These are phyloP conservation scores for Numenius phaeopus DNA, from an alignment of 2,797 vertebrate genomes.

Conservation along the genomic window DNA sequence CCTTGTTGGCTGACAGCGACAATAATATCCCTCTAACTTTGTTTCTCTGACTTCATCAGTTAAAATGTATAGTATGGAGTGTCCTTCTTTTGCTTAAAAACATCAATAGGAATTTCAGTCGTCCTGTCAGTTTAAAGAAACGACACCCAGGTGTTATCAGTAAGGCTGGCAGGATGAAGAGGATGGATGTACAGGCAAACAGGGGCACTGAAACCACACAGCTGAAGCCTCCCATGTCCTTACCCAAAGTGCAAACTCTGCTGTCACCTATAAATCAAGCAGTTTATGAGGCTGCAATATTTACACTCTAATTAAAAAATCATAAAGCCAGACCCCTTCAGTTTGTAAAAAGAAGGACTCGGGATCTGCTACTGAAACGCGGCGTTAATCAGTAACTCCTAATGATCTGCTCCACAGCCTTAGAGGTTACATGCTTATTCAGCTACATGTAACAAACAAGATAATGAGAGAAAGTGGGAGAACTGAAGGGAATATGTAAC, in stretches of 20 bases:
- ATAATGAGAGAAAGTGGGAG: conserved; percentile 55
- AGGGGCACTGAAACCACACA: conserved; percentile 10
- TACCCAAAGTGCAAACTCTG: conserved; percentile 77
- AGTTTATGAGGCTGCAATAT: conserved; percentile 86
- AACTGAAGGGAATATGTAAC: background rate
- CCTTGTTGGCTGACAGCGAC: background rate
- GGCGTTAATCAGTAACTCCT: conserved; percentile 86
- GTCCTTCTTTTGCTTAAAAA: background rate
- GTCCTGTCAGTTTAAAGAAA: background rate
- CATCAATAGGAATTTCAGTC: background rate
- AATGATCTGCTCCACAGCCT: conserved; percentile 74
- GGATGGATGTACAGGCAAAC: background rate
- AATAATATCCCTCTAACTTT: background rate
- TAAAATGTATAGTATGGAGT: background rate
- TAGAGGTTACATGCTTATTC: conserved; percentile 63
- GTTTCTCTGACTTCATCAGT: background rate
- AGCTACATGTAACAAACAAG: conserved; percentile 68
- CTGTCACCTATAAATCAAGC: conserved; percentile 88
- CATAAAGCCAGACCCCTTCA: conserved; percentile 81
- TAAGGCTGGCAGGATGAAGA: background rate
- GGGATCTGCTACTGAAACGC: conserved; percentile 75
- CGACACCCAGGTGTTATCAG: background rate
- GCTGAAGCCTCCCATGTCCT: conserved; percentile 65
- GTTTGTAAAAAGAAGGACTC: conserved; percentile 82
- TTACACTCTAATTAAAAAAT: conserved; percentile 92